These are phyloP conservation scores for Polydrusus cervinus DNA, from an alignment of 2,888 invertebrate genomes.

Conservation along the genomic window DNA sequence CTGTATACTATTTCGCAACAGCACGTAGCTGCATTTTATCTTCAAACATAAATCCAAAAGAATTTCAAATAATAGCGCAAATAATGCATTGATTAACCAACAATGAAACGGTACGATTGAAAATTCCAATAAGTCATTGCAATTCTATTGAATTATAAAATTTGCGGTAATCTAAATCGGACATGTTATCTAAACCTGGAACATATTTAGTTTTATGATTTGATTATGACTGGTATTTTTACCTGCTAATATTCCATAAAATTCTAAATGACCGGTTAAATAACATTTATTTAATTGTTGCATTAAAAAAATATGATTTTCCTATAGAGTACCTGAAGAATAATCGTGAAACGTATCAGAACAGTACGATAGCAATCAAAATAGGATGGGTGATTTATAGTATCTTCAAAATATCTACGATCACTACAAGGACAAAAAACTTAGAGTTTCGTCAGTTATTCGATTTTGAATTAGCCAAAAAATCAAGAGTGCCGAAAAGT, in stretches of 20 bases:
- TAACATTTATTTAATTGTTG: too few relatives aligned
- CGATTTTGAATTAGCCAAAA: constrained; percentile 16
- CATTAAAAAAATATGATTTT: too few relatives aligned
- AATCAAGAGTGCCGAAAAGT: constrained; percentile 35
- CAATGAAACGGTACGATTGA: not conserved
- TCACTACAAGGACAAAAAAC: not conserved
- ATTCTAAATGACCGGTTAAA: too few relatives aligned
- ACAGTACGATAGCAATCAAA: too few relatives aligned
- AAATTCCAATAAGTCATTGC: not conserved
- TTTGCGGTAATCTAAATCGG: not conserved
- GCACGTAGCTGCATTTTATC: too few relatives aligned
- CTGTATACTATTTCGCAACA: too few relatives aligned
- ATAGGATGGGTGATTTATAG: constrained; percentile 11
- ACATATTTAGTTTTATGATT: not conserved
- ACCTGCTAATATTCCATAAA: not conserved
- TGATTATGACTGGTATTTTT: not conserved
- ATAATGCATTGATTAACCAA: not conserved
- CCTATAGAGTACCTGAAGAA: too few relatives aligned
- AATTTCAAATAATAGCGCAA: not conserved
- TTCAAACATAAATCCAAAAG: not conserved
- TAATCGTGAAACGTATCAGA: too few relatives aligned
- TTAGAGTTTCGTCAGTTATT: constrained; percentile 6
- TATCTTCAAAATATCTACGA: not conserved
- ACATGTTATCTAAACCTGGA: not conserved
- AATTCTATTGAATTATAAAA: not conserved